Evolutionary conservation across 35 echinoderm and acorn worm genomes (phyloP), one percentile per base, ranked within the genome.

Genomic region (Diadema setosum): DNA sequence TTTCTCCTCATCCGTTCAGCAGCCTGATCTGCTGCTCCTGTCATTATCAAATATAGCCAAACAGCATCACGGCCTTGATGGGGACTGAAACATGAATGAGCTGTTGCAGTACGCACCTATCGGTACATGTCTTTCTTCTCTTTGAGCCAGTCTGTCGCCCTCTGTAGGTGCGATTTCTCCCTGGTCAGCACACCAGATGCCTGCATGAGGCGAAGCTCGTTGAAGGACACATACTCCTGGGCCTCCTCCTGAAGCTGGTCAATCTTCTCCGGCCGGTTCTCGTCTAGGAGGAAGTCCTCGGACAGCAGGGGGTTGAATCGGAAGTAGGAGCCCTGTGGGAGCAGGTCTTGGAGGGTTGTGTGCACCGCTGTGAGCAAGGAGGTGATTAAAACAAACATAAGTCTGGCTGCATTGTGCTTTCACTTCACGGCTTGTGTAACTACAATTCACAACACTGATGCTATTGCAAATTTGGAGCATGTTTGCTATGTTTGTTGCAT

Each of bases 211-310:
- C 94, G 91, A 7, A 85, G 82, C 69, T 91, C 84, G 46, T 99
- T 99, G 48, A 82, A 69, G 41, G 59, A 75, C 26, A 94, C 57
- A 59, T 95, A 99, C 42, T 83, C 86, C 42, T 64, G 86, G 15
- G 93, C 89, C 30, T 99, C 96, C 18, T 70, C 16, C 81, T 99
- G 93, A 85, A 99, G 91, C 80, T 86, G 81, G 14, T 85, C 86
- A 14, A 99, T 35, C 69, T 92, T 94, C 30, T 95, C 96, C 1
- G 89, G 73, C n/a, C 93, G 55, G 67, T 91, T 99, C 75, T 99
- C 96, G 61, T 99, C 96, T 58, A 99, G 89, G 16, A 89, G 35
- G 60, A 99, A 94, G 60, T 99, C 92, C 46, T 99, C 96, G 0
- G 88, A 92, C 25, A 99, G 65, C 9, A 48, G 43, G 21, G 96